Base-by-base conservation (phyloP, 1,140 invertebrate species). In the Rhopalosiphum maidis region DNA sequence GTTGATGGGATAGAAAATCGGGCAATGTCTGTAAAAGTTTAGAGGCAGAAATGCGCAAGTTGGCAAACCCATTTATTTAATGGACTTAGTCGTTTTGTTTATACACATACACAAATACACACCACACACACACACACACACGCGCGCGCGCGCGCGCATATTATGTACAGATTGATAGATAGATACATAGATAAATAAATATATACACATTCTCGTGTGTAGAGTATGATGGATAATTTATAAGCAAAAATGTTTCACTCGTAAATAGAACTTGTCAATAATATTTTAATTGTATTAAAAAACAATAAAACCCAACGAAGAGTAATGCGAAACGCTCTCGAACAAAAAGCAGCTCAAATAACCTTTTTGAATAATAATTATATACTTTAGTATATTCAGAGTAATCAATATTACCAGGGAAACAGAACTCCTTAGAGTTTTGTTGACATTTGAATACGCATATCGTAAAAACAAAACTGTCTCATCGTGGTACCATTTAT, bases 371-470 rank as follows among this genome's bases (percentile, higher is more conserved):
- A 85, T 93, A 82, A 83, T 91, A 91, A 91, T 60, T 91, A 83
- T 55, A 37, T 51, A 83, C 46, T 93, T n/a, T 83, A 15, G 22
- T 91, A 30, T 48, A 37, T 86, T 41, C 15, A 48, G 60, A 93
- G 77, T 93, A 93, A 93, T 93, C 91, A 85, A 93, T 93, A 93
- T 93, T 93, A 51, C 91, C 82, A 93, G 91, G 91, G 91, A 85
- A 93, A 93, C 91, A 85, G 91, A 93, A 93, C 77, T 93, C 91
- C 82, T 93, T 93, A 85, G 85, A 85, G 48, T 86, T 93, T 86
- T 93, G 82, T 93, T 93, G 91, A 93, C 91, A 93, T 93, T 93
- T 86, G 91, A 93, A 83, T 51, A 54, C 82, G 82, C 82, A 85
- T 48, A 86, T 93, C 91, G 54, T 93, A 85, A 93, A 93, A 93